These are phyloP conservation scores for Drosophila limbata DNA, from an alignment of 2,888 invertebrate species.

Conservation along the genomic window DNA sequence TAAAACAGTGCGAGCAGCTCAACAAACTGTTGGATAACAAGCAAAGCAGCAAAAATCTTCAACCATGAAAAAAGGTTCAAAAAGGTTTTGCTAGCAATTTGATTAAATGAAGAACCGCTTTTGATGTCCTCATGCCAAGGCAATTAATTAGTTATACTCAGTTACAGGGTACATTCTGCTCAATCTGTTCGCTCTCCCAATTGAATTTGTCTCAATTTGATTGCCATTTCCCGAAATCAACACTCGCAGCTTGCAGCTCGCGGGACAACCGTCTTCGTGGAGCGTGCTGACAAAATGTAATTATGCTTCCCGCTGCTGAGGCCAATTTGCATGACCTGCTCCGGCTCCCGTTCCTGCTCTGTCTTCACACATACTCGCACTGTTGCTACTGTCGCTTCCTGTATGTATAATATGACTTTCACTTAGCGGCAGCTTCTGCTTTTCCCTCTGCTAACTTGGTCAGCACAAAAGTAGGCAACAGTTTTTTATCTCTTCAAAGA, in stretches of 20 bases:
- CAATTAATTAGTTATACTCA: conserved; percentile 53
- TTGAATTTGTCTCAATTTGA: conserved; percentile 53
- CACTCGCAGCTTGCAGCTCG: conserved; percentile 15
- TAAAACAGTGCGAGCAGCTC: conserved; percentile 4
- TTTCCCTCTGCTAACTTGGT: conserved; percentile 4
- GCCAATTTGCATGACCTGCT: conserved; percentile 51
- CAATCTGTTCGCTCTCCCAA: conserved; percentile 44
- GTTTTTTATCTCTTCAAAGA: background rate
- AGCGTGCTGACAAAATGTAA: conserved; percentile 36
- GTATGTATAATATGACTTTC: conserved; percentile 39
- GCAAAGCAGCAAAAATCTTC: conserved; percentile 1
- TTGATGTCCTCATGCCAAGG: conserved; percentile 7
- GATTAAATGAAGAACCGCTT: conserved; percentile 31
- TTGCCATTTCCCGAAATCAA: conserved; percentile 30
- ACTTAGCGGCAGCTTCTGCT: conserved; percentile 30
- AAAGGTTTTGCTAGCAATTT: conserved; percentile 23
- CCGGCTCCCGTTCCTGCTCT: background rate
- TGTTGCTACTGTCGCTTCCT: conserved; percentile 20
- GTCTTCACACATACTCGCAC: background rate
- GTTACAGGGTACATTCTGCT: conserved; percentile 15
- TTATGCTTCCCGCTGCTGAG: conserved; percentile 47
- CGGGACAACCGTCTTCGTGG: conserved; percentile 1
- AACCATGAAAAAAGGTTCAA: conserved; percentile 15
- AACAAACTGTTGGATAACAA: conserved; percentile 45
- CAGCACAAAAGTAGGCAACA: conserved; percentile 20